Conservation (phyloP, 2,888 invertebrate genomes). For the Ophion ventricosus region DNA sequence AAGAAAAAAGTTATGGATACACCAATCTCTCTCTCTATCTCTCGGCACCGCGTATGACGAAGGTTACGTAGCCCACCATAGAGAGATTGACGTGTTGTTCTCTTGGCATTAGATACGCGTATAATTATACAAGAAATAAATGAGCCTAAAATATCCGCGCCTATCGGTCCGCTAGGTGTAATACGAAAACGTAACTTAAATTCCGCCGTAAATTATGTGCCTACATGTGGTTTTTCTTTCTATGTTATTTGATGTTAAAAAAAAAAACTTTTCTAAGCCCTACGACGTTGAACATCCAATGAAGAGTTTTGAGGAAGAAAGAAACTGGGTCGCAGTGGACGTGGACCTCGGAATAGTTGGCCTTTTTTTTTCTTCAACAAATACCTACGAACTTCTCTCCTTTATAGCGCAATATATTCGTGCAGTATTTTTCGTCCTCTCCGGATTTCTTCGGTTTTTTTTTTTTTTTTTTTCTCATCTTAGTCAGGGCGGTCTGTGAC, state of each 20-base stretch:
- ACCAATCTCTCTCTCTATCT: constrained; percentile 18
- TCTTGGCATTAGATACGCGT: constrained; percentile 18
- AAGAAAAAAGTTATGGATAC: neutral
- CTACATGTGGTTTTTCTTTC: neutral
- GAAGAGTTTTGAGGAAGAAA: constrained; percentile 27
- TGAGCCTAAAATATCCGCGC: constrained; percentile 9
- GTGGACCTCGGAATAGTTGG: constrained; percentile 5
- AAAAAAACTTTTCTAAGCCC: neutral
- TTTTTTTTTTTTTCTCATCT: neutral
- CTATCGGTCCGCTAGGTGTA: constrained; percentile 1
- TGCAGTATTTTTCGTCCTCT: neutral
- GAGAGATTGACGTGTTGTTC: constrained; percentile 20
- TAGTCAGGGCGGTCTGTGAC: neutral
- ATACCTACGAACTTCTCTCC: constrained; percentile 27
- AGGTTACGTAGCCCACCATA: constrained; percentile 15
- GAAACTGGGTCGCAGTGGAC: constrained; percentile 33
- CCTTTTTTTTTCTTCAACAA: constrained; percentile 19
- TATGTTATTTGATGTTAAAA: neutral
- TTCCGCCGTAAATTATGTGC: constrained; percentile 18
- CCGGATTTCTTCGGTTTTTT: neutral
- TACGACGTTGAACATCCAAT: neutral
- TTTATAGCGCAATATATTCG: constrained; percentile 8
- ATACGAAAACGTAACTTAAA: neutral
- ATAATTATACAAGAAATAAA: constrained; percentile 20
- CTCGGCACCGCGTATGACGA: neutral